Evolutionary conservation across 2,113 vertebrate species (phyloP).

Genomic region (Actenoides hombroni): DNA sequence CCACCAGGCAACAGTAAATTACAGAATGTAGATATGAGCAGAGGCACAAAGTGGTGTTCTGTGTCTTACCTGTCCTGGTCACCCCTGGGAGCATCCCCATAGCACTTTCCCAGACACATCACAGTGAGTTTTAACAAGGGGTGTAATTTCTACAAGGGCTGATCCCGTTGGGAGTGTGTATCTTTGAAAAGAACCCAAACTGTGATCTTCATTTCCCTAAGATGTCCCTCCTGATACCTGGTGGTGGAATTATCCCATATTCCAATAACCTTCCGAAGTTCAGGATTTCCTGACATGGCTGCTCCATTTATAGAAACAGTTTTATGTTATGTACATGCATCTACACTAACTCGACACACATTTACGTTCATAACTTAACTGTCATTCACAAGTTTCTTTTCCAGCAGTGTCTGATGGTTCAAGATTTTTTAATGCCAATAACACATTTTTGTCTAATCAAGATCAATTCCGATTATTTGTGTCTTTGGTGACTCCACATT

Average conservation of each 20-base stretch:
- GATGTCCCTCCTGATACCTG: background rate
- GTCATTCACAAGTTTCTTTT: background rate
- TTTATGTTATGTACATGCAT: background rate
- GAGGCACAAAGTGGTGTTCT: background rate
- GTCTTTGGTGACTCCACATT: background rate
- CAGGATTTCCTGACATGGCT: background rate
- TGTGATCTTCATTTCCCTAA: background rate
- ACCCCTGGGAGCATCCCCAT: background rate
- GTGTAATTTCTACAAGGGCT: fast-evolving
- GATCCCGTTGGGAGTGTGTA: background rate
- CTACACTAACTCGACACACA: background rate
- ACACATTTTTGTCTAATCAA: background rate
- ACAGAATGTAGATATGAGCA: background rate
- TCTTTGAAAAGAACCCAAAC: background rate
- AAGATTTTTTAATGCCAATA: background rate
- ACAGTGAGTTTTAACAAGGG: background rate
- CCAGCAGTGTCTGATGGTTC: background rate
- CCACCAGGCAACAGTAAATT: background rate
- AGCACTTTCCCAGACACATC: background rate
- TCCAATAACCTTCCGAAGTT: background rate
- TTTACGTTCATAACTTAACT: background rate
- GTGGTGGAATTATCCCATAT: background rate
- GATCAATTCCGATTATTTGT: background rate
- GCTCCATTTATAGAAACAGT: background rate
- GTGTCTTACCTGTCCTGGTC: background rate